Conservation (phyloP, 2,888 invertebrate species). For the Trachelus stipa region DNA sequence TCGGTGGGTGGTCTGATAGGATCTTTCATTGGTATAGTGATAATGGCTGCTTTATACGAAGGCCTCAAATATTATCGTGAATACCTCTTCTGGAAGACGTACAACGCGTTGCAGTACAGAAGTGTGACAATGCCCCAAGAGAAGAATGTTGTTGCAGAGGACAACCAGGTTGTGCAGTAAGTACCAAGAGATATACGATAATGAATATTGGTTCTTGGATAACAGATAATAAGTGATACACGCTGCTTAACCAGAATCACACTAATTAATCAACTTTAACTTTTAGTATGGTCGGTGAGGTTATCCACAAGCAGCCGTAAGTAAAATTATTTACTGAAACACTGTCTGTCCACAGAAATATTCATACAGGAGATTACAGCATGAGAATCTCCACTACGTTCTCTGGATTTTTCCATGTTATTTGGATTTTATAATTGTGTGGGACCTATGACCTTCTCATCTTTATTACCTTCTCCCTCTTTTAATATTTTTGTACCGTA, state of each 20-base stretch:
- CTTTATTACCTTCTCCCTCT: not conserved
- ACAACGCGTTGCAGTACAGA: conserved; percentile 85
- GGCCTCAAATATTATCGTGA: conserved; percentile 89
- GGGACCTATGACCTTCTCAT: not conserved
- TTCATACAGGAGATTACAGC: not conserved
- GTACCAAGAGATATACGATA: conserved; percentile 54
- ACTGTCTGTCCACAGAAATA: not conserved
- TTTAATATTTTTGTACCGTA: conserved; percentile 2
- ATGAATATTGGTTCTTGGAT: not conserved
- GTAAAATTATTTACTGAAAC: conserved; percentile 57
- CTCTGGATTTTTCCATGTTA: not conserved
- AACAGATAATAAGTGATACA: not conserved
- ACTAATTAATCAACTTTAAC: not conserved
- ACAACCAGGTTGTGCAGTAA: conserved; percentile 85
- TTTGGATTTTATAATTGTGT: not conserved
- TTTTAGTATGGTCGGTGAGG: conserved; percentile 77
- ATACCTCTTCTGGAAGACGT: conserved; percentile 85
- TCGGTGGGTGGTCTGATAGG: conserved; percentile 83
- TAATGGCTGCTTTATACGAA: conserved; percentile 94
- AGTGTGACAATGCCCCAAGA: conserved; percentile 84
- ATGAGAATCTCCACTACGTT: not conserved
- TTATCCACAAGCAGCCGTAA: conserved; percentile 80
- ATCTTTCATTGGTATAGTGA: conserved; percentile 91
- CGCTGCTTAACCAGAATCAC: not conserved
- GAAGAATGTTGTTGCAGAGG: conserved; percentile 73